Base-by-base conservation (phyloP, 2,113 vertebrate species). In the Ginglymostoma cirratum region DNA sequence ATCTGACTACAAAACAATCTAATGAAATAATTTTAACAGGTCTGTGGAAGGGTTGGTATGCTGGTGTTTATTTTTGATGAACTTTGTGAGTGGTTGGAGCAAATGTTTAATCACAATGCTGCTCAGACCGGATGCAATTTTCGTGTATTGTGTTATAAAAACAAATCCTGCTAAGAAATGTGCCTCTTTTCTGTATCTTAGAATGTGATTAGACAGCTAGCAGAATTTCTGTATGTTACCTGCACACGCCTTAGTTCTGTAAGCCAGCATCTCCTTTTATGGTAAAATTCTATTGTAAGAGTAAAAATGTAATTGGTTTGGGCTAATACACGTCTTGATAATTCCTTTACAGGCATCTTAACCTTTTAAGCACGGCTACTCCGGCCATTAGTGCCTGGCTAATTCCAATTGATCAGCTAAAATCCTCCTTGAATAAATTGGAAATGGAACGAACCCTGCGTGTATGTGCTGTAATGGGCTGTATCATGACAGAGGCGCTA, bases 401-500 rank as follows among this genome's bases (percentile, higher is more conserved):
- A 86, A 98, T 99, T 96, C 99, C 99, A 67, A 98, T 99, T n/a
- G 99, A 99, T 97, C 99, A 99, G 96, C 98, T 99, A 96, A 99
- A 99, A 95, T 99, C 99, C 0, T 99, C 99, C 0, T 97, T 99
- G 89, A 98, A 99, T 96, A 99, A 99, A 92, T 97, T 99, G 96
- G 99, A 99, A 97, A 99, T 99, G 30, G 99, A 99, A 96, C 98
- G 98, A 86, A 99, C 99, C 0, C 97, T 99, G 76, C 97, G 99
- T 0, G 97, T 99, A 96, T 99, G 99, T 97, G 99, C 99, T 30
- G 99, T 99, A 0, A 99, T 99, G 99, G 99, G 99, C 78, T 99
- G 99, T 97, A 99, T 99, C 96, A 99, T 99, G 99, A 99, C 99
- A 0, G 99, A 99, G 96, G 99, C 99, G 19, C 97, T 99, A 23